A percentile compares a stretch with the other conserved stretches of the same genome.
Conservation (phyloP, 2,797 vertebrate genomes). For the Lateolabrax maculatus region DNA sequence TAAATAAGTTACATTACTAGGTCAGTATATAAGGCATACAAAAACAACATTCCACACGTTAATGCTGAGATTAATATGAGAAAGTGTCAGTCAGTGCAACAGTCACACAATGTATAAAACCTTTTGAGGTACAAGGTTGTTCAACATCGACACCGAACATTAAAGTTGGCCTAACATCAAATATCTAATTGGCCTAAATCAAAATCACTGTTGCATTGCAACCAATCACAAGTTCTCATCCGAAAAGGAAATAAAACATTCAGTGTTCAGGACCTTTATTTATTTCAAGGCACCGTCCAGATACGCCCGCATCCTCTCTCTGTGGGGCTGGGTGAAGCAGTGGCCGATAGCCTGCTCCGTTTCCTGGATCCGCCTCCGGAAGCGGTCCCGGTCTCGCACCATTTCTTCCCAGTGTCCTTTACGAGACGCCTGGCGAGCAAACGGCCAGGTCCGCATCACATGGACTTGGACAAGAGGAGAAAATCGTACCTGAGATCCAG, state of each 20-base stretch:
- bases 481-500: conserved; percentile 81
- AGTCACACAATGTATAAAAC: conserved; percentile 64
- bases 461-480: conserved; percentile 85
- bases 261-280: conserved; percentile 29
- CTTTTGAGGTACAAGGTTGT: conserved; percentile 80
- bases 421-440: conserved; percentile 83
- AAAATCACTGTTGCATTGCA: conserved; percentile 80
- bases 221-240: conserved; percentile 73
- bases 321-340: conserved; percentile 78
- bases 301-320: conserved; percentile 69
- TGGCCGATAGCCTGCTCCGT: conserved; percentile 76
- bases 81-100: conserved; percentile 84
- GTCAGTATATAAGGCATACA: conserved; percentile 81
- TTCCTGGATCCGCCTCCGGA: conserved; percentile 80
- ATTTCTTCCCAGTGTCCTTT: conserved; percentile 87
- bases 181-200: conserved; percentile 69
- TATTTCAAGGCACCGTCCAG: conserved; percentile 60
- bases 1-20: conserved; percentile 80
- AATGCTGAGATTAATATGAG: conserved; percentile 72
- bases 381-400: conserved; percentile 84
- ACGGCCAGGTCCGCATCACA: conserved; percentile 84
- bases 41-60: conserved; percentile 76
- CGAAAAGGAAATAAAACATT: conserved; percentile 64
- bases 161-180: conserved; percentile 61
- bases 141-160: conserved; percentile 71